Evolutionary conservation across 2,888 invertebrate species (phyloP).

Genomic region (Cephus pygmeus): DNA sequence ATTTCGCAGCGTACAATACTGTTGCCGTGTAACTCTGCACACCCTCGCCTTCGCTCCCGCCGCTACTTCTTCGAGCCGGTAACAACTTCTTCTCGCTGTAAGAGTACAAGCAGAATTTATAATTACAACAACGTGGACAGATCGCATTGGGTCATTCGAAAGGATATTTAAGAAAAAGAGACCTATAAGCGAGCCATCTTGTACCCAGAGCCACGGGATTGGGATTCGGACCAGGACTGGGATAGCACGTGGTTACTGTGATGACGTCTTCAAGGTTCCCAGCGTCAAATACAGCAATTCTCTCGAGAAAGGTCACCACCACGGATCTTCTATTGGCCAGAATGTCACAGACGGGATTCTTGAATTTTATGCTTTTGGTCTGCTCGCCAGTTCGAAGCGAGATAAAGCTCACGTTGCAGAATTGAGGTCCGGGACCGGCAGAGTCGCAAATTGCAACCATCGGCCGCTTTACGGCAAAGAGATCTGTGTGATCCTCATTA

Average conservation of each 20-base stretch:
- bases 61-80: slow-evolving; percentile 81
- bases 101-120: slow-evolving; percentile 54
- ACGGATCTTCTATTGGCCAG: slow-evolving; percentile 89
- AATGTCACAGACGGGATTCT: slow-evolving; percentile 88
- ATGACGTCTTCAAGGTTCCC: slow-evolving; percentile 87
- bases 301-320: slow-evolving; percentile 88
- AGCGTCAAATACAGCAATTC: slow-evolving; percentile 92
- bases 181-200: slow-evolving; percentile 81
- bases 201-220: slow-evolving; percentile 91
- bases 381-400: slow-evolving; percentile 85
- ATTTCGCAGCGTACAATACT: slow-evolving; percentile 94
- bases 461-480: slow-evolving; percentile 83
- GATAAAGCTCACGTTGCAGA: slow-evolving; percentile 84
- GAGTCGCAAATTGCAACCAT: slow-evolving; percentile 92
- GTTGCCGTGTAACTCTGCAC: slow-evolving; percentile 92
- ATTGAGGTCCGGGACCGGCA: slow-evolving; percentile 80
- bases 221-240: slow-evolving; percentile 81
- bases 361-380: slow-evolving; percentile 92
- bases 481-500: slow-evolving; percentile 71
- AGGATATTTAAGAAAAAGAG: slow-evolving; percentile 4
- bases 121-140: too few species aligned
- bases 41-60: slow-evolving; percentile 87
- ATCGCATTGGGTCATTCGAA: too few species aligned
- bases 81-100: slow-evolving; percentile 86
- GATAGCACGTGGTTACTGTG: slow-evolving; percentile 89